Evolutionary conservation across 1,140 invertebrate species (phyloP).

Genomic region (Zaprionus capensis): DNA sequence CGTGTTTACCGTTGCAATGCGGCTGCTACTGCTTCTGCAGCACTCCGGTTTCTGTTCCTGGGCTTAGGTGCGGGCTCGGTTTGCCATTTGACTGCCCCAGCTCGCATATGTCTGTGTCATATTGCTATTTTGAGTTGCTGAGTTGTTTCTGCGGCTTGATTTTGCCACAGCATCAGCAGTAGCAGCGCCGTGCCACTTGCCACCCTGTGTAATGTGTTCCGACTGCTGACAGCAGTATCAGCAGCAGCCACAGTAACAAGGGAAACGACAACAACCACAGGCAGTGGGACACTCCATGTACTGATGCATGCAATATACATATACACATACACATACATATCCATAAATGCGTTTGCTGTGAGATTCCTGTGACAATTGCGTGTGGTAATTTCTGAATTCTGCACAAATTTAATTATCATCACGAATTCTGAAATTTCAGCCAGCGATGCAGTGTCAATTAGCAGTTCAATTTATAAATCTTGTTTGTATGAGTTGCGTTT

Average conservation of each 20-base stretch:
- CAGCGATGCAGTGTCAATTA: not conserved
- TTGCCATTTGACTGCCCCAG: conserved; percentile 70
- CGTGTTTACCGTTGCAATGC: conserved; percentile 73
- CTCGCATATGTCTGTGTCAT: conserved; percentile 67
- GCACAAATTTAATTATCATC: conserved; percentile 34
- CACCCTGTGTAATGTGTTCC: conserved; percentile 51
- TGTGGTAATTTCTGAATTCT: not conserved
- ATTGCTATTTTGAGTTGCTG: conserved; percentile 71
- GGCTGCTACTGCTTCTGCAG: conserved; percentile 12
- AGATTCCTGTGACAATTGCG: conserved; percentile 14
- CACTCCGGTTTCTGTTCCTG: conserved; percentile 41
- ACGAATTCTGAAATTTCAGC: not conserved
- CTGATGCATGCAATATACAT: not conserved
- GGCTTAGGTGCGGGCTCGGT: conserved; percentile 48
- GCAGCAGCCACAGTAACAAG: conserved; percentile 24
- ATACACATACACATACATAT: no score
- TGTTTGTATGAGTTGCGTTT: not conserved
- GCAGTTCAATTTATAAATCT: not conserved
- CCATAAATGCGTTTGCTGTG: no score
- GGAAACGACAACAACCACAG: conserved; percentile 21
- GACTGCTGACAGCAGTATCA: conserved; percentile 55
- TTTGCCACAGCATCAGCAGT: conserved; percentile 40
- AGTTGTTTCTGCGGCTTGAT: conserved; percentile 76
- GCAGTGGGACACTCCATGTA: conserved; percentile 22
- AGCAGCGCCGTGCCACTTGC: conserved; percentile 16